A percentile compares a stretch with the other conserved stretches of the same genome.
Conservation (phyloP, 1,140 invertebrate species). For the Halictus rubicundus region DNA sequence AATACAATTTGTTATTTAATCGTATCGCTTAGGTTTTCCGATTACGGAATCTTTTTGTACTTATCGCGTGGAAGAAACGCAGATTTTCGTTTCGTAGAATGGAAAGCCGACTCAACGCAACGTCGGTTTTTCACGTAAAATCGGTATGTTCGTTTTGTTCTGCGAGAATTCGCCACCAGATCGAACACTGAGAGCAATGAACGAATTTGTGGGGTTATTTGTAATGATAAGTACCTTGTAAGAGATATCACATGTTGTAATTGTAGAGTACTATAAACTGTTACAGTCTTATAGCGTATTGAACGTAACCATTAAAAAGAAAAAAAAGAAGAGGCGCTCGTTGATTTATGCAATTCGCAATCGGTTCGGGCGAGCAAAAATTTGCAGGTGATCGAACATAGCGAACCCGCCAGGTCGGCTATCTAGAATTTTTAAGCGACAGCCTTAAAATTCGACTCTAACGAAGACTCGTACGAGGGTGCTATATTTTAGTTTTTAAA, state of each 20-base stretch:
- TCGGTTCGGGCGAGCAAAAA: conserved; percentile 54
- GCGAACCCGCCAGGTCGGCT: conserved; percentile 23
- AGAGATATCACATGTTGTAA: conserved; percentile 76
- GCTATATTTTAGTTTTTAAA: conserved; percentile 58
- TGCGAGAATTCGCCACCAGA: conserved; percentile 16
- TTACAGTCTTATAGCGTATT: conserved; percentile 72
- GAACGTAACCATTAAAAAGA: conserved; percentile 62
- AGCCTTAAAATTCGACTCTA: conserved; percentile 61
- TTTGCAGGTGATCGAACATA: conserved; percentile 54
- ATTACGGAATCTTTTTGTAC: not conserved
- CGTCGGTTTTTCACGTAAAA: conserved; percentile 26
- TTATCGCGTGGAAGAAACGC: not conserved
- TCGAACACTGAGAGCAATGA: conserved; percentile 56
- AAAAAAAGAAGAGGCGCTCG: conserved; percentile 50
- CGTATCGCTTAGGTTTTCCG: conserved; percentile 1
- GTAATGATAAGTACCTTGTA: conserved; percentile 69
- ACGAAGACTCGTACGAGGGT: conserved; percentile 58
- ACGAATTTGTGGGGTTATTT: conserved; percentile 67
- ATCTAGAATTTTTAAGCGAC: conserved; percentile 25
- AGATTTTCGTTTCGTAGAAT: not conserved
- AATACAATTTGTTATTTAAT: not conserved
- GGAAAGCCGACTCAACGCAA: not conserved
- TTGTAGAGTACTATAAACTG: conserved; percentile 74
- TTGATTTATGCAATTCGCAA: conserved; percentile 65
- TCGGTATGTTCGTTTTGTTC: conserved; percentile 44